A percentile compares a stretch with the other conserved stretches of the same genome.
These are phyloP conservation scores for Ophiothrix spiculata DNA, from an alignment of 35 echinoderm and acorn worm species.

Conservation along the genomic window DNA sequence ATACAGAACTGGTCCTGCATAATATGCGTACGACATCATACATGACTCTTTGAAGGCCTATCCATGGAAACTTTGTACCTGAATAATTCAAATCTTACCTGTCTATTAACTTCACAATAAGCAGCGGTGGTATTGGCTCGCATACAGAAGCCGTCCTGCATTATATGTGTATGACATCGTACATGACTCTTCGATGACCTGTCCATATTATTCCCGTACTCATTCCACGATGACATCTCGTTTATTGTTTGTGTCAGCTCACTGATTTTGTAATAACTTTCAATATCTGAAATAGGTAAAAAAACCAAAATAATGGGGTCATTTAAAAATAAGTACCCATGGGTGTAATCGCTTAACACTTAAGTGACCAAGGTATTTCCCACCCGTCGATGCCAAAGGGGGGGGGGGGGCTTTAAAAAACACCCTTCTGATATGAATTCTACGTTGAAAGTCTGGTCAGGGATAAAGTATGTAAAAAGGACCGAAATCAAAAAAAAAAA, in stretches of 20 bases:
- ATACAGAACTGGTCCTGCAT: no score
- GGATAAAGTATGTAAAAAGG: no score
- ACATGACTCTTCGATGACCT: conserved; percentile 40
- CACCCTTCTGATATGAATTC: no score
- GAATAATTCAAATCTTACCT: conserved; percentile 73
- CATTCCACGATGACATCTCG: conserved; percentile 85
- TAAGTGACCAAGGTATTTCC: no score
- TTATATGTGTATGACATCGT: conserved; percentile 71
- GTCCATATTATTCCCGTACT: conserved; percentile 35
- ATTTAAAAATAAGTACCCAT: no score
- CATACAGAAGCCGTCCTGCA: conserved; percentile 68
- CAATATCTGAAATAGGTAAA: no score
- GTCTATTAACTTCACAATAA: conserved; percentile 93
- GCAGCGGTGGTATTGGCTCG: conserved; percentile 87
- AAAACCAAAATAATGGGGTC: no score
- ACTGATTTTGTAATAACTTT: conserved; percentile 35
- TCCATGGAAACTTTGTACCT: not conserved
- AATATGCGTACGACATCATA: conserved; percentile 75
- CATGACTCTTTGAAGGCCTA: conserved; percentile 13
- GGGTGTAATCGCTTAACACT: no score
- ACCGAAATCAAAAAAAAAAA: no score
- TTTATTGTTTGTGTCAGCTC: conserved; percentile 47
- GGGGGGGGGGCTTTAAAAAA: no score
- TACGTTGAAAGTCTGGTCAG: no score
- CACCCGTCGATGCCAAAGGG: no score